Percentiles rank a stretch among this genome's conserved stretches.
Evolutionary conservation across 2,888 invertebrate genomes (phyloP).

Genomic region (Iselma pallidipennis): DNA sequence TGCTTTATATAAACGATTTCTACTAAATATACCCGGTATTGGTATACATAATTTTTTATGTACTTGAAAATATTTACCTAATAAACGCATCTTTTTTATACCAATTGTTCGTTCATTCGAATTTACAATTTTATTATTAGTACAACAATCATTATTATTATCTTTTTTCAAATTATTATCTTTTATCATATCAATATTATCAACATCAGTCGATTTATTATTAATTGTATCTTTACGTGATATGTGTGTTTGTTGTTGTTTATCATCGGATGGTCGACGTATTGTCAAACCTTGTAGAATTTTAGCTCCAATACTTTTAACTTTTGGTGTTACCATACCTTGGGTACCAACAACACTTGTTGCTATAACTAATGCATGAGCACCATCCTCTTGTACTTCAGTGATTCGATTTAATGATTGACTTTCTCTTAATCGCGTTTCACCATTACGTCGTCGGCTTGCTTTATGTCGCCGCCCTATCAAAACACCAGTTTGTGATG

Average conservation of each 20-base stretch:
- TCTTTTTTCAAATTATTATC: conserved; percentile 44
- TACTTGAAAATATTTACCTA: conserved; percentile 71
- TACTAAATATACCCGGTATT: conserved; percentile 61
- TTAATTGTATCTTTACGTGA: conserved; percentile 39
- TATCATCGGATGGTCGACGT: conserved; percentile 34
- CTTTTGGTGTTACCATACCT: conserved; percentile 45
- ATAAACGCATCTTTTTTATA: conserved; percentile 63
- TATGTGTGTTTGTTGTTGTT: conserved; percentile 28
- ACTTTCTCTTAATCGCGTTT: conserved; percentile 74
- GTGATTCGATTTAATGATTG: conserved; percentile 85
- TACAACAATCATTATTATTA: conserved; percentile 36
- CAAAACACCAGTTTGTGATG: conserved; percentile 48
- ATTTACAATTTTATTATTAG: conserved; percentile 24
- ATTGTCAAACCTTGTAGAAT: conserved; percentile 56
- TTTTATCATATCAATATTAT: conserved; percentile 13
- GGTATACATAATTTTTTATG: conserved; percentile 68
- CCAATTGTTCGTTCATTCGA: too few relatives aligned
- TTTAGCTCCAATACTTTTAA: conserved; percentile 59
- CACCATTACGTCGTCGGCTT: conserved; percentile 63
- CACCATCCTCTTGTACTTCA: conserved; percentile 77
- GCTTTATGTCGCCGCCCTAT: conserved; percentile 60
- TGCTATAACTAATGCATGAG: conserved; percentile 49
- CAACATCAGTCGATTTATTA: conserved; percentile 19
- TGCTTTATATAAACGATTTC: conserved; percentile 64
- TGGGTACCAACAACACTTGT: conserved; percentile 48